These are phyloP conservation scores for Crotalus horridus DNA, from an alignment of 2,113 vertebrate species.

Conservation along the genomic window DNA sequence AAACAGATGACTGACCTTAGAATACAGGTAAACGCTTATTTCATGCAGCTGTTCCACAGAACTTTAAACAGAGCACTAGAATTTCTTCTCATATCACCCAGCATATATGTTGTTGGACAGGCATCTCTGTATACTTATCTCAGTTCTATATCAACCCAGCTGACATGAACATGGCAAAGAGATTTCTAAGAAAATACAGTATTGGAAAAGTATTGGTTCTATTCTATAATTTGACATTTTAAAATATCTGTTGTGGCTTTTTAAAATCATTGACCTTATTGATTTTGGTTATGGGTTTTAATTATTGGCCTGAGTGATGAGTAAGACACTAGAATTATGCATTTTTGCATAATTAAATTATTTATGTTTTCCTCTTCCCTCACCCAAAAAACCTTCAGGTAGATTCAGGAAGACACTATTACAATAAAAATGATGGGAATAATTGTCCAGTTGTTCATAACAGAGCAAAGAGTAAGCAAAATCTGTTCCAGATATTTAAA, in stretches of 20 bases:
- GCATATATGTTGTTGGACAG: not conserved
- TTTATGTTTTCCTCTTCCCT: not conserved
- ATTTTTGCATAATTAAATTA: not conserved
- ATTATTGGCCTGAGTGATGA: not conserved
- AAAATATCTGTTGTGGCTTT: not conserved
- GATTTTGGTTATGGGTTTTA: not conserved
- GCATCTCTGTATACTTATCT: not conserved
- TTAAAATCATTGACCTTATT: not conserved
- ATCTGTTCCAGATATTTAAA: not conserved
- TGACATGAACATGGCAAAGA: not conserved
- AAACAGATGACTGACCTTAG: conserved; percentile 92
- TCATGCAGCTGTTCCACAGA: not conserved
- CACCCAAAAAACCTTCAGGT: not conserved
- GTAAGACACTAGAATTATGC: not conserved
- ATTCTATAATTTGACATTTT: not conserved
- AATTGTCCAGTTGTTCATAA: not conserved
- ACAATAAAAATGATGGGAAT: not conserved
- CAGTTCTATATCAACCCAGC: not conserved
- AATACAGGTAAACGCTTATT: conserved; percentile 79
- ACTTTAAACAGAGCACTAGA: not conserved
- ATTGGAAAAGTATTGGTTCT: not conserved
- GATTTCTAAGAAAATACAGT: not conserved
- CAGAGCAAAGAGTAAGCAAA: conserved; percentile 1
- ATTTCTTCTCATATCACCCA: not conserved
- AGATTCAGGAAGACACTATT: not conserved